Conservation (phyloP, 1,140 invertebrate genomes). For the Pararge aegeria region DNA sequence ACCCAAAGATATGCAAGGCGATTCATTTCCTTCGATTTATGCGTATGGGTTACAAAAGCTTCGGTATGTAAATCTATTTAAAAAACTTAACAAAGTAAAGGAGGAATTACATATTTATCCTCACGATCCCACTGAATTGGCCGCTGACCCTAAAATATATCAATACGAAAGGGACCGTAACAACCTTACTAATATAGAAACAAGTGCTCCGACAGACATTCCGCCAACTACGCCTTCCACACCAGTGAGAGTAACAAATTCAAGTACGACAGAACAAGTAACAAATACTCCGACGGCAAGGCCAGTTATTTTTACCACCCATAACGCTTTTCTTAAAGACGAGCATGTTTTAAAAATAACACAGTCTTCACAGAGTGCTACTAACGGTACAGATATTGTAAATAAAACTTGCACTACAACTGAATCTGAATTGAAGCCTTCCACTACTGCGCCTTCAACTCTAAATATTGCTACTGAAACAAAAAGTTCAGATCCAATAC, state of each 20-base stretch:
- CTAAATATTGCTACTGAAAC: constrained; percentile 49
- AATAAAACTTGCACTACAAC: constrained; percentile 31
- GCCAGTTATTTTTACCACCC: constrained; percentile 31
- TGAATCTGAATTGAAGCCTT: constrained; percentile 18
- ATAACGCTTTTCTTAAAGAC: constrained; percentile 35
- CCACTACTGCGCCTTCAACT: constrained; percentile 39
- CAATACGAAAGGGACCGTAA: constrained; percentile 51
- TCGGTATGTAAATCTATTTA: constrained; percentile 61
- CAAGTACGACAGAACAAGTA: constrained; percentile 16
- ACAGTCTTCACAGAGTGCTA: constrained; percentile 42
- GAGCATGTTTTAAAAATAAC: constrained; percentile 47
- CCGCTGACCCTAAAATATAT: constrained; percentile 48
- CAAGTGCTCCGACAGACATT: constrained; percentile 21
- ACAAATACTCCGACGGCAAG: constrained; percentile 31
- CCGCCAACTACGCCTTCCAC: constrained; percentile 31
- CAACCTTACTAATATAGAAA: constrained; percentile 1
- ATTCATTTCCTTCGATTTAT: constrained; percentile 68
- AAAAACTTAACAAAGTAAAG: constrained; percentile 55
- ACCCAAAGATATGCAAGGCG: constrained; percentile 69
- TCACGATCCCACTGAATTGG: constrained; percentile 46
- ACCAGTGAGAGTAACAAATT: constrained; percentile 20
- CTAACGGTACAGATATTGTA: constrained; percentile 48
- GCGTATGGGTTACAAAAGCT: constrained; percentile 67
- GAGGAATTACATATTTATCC: constrained; percentile 61
- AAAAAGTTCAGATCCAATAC: constrained; percentile 47